Evolutionary conservation across 1,140 invertebrate species (phyloP).

Genomic region (Melipona quadrifasciata): DNA sequence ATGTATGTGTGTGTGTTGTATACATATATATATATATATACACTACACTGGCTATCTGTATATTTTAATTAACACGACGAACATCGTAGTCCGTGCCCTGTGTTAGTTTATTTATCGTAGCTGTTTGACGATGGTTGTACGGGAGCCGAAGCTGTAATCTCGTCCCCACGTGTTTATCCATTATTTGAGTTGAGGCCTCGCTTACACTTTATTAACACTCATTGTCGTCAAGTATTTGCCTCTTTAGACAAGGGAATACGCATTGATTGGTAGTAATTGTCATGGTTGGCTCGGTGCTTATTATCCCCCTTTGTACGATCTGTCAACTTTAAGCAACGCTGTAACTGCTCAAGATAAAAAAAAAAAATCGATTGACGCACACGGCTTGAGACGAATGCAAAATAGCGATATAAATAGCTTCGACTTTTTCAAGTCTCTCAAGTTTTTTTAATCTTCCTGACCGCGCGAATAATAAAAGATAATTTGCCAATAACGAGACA

Average conservation of each 20-base stretch:
- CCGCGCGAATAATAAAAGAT: too few relatives aligned
- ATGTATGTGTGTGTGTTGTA: neutral
- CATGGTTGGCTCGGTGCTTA: neutral
- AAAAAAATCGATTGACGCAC: neutral
- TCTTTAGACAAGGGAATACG: neutral
- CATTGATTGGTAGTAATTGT: conserved; percentile 40
- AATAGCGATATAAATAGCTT: neutral
- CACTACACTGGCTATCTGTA: too few relatives aligned
- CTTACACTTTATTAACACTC: conserved; percentile 33
- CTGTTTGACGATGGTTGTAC: neutral
- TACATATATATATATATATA: neutral
- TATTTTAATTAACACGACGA: conserved; percentile 4
- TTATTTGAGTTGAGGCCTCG: conserved; percentile 14
- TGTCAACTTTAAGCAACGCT: neutral
- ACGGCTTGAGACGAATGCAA: neutral
- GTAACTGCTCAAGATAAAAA: too few relatives aligned
- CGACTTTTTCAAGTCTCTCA: too few relatives aligned
- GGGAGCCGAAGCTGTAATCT: neutral
- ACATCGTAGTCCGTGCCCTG: neutral
- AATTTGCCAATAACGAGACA: neutral
- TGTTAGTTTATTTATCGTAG: neutral
- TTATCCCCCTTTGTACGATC: neutral
- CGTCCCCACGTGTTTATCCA: conserved; percentile 28
- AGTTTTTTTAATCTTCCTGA: neutral
- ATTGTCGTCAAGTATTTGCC: conserved; percentile 37